A percentile compares a stretch with the other conserved stretches of the same genome.
Evolutionary conservation across 2,888 invertebrate genomes (phyloP).

Genomic region (Cecidostiba fungosa): DNA sequence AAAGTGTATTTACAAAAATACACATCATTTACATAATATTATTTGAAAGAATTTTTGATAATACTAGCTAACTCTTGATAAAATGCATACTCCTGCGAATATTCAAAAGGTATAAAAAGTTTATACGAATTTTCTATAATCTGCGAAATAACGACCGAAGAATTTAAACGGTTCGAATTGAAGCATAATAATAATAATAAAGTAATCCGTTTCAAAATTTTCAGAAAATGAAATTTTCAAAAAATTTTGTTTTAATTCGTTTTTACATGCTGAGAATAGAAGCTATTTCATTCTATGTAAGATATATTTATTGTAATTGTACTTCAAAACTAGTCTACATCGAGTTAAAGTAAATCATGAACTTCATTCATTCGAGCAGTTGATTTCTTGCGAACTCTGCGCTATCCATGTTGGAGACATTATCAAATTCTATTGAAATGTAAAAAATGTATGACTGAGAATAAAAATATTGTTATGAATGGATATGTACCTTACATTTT

Average conservation of each 20-base stretch:
- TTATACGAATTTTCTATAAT: constrained; percentile 58
- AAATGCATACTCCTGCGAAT: constrained; percentile 46
- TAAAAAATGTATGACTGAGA: constrained; percentile 74
- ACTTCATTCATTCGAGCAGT: constrained; percentile 55
- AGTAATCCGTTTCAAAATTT: constrained; percentile 19
- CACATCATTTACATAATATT: constrained; percentile 32
- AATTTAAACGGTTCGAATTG: constrained; percentile 32
- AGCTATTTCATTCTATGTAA: constrained; percentile 64
- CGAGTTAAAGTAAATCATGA: constrained; percentile 68
- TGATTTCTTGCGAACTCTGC: constrained; percentile 66
- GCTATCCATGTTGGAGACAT: constrained; percentile 72
- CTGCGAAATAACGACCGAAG: constrained; percentile 27
- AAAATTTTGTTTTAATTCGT: constrained; percentile 59
- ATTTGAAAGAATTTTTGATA: constrained; percentile 53
- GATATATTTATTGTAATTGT: constrained; percentile 73
- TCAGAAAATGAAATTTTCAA: constrained; percentile 20
- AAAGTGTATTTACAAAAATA: constrained; percentile 50
- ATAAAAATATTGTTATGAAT: constrained; percentile 74
- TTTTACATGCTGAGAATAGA: constrained; percentile 59
- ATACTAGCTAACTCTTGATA: constrained; percentile 38
- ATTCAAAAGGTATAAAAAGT: constrained; percentile 44
- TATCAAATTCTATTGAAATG: constrained; percentile 75
- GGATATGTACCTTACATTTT: constrained; percentile 15
- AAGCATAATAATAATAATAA: not conserved
- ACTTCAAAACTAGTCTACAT: constrained; percentile 74